Percentiles rank a stretch among this genome's conserved stretches.
Evolutionary conservation across 2,113 vertebrate species (phyloP).

Genomic region (Malurus melanocephalus): DNA sequence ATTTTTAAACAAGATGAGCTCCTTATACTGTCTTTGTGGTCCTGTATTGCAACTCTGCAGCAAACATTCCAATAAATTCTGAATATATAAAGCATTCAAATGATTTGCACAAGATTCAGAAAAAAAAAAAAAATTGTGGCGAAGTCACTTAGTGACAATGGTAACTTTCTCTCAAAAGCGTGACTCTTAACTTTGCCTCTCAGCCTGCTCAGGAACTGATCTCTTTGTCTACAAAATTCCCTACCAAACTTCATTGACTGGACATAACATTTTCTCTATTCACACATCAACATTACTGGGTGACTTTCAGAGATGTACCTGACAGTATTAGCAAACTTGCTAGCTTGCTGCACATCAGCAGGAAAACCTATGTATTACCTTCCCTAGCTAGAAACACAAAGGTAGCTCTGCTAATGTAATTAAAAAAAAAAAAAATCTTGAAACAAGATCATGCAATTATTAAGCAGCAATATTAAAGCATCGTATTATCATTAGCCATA

Average conservation of each 20-base stretch:
- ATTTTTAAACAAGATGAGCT: not conserved
- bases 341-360: not conserved
- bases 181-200: not conserved
- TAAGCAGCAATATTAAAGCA: not conserved
- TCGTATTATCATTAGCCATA: not conserved
- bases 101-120: not conserved
- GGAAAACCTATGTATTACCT: not conserved
- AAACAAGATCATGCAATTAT: not conserved
- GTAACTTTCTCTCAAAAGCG: not conserved
- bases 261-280: not conserved
- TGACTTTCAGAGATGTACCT: not conserved
- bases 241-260: not conserved
- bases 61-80: not conserved
- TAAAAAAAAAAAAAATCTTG: not conserved
- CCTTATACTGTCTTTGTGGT: not conserved
- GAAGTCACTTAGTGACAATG: not conserved
- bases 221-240: not conserved
- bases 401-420: not conserved
- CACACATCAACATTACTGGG: not conserved
- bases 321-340: not conserved
- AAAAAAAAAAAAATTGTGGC: not conserved
- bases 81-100: not conserved
- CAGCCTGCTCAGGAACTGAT: not conserved
- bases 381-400: not conserved
- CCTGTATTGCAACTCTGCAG: not conserved